A percentile compares a stretch with the other conserved stretches of the same genome.
These are phyloP conservation scores for Odontamblyopus lacepedii DNA, from an alignment of 2,797 vertebrate species.

Conservation along the genomic window DNA sequence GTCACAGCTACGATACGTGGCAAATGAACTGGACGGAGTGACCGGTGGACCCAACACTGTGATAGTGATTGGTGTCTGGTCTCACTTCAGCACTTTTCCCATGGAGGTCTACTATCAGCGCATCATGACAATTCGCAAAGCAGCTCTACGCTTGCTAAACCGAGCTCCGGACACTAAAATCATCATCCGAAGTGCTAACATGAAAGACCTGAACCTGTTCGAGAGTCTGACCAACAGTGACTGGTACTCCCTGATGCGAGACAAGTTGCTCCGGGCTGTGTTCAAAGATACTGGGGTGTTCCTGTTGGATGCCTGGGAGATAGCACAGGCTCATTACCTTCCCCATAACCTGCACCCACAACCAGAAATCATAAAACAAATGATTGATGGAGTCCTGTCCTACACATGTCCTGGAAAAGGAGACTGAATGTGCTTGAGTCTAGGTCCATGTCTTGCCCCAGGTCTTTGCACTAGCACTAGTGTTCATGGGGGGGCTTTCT, in stretches of 20 bases:
- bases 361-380: conserved; percentile 87
- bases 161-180: conserved; percentile 86
- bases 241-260: conserved; percentile 87
- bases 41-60: conserved; percentile 84
- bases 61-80: conserved; percentile 86
- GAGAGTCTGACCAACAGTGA: conserved; percentile 88
- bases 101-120: conserved; percentile 86
- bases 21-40: conserved; percentile 86
- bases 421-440: neutral
- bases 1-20: conserved; percentile 83
- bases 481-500: no score
- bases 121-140: conserved; percentile 84
- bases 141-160: conserved; percentile 80
- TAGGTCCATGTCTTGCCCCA: no score
- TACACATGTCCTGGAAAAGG: conserved; percentile 78
- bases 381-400: conserved; percentile 86
- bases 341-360: conserved; percentile 88
- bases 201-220: conserved; percentile 80
- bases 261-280: conserved; percentile 85
- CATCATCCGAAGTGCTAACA: conserved; percentile 84
- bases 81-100: conserved; percentile 91
- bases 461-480: no score
- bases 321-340: conserved; percentile 86
- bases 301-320: conserved; percentile 93
- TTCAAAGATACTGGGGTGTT: conserved; percentile 84